Conservation (phyloP, 2,797 vertebrate genomes). For the Hippoglossus hippoglossus region DNA sequence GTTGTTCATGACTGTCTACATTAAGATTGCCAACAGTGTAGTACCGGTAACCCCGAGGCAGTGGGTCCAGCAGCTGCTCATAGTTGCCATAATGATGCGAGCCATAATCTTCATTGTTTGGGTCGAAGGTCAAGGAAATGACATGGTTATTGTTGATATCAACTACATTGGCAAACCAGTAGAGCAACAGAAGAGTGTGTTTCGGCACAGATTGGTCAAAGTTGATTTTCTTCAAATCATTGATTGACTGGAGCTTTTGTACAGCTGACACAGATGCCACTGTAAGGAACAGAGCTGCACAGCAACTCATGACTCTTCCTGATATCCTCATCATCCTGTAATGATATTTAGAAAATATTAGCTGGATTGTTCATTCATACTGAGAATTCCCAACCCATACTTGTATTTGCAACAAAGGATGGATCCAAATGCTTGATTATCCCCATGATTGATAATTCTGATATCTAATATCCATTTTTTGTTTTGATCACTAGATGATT, state of each 20-base stretch:
- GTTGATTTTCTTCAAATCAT: constrained; percentile 53
- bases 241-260: constrained; percentile 46
- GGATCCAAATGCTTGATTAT: not conserved
- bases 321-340: constrained; percentile 51
- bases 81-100: constrained; percentile 73
- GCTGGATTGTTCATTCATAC: not conserved
- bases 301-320: constrained; percentile 9
- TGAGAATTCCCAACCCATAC: not conserved
- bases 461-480: too few relatives aligned
- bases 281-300: constrained; percentile 36
- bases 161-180: constrained; percentile 73
- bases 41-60: constrained; percentile 51
- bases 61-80: constrained; percentile 49
- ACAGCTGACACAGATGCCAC: constrained; percentile 50
- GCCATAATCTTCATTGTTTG: constrained; percentile 53
- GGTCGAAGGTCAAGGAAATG: constrained; percentile 62
- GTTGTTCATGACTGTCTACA: not conserved
- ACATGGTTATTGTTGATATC: constrained; percentile 38
- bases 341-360: constrained; percentile 4
- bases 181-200: constrained; percentile 68
- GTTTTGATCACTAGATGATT: too few relatives aligned
- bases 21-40: constrained; percentile 72
- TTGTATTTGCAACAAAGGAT: not conserved
- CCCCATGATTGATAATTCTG: too few relatives aligned
- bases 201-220: constrained; percentile 56